Evolutionary conservation across 64 coral and sea anemone genomes (phyloP).

Genomic region (Stichodactyla mertensii): DNA sequence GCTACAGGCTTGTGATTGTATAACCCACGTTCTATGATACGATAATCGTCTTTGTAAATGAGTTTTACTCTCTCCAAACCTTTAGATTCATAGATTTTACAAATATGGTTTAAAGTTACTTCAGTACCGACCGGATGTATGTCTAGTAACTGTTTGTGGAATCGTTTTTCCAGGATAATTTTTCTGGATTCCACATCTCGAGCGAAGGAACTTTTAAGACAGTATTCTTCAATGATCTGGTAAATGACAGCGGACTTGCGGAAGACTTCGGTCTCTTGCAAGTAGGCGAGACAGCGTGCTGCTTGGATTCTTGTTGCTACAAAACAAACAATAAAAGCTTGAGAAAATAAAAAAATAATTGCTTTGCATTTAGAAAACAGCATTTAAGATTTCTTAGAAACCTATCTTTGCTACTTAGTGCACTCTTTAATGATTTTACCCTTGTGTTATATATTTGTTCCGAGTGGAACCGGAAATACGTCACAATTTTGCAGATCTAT

Average conservation of each 20-base stretch:
- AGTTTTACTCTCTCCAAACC: neutral
- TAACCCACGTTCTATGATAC: neutral
- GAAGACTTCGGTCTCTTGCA: neutral
- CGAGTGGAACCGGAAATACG: too few relatives aligned
- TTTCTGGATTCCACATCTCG: neutral
- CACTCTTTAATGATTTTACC: too few relatives aligned
- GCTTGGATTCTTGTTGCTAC: neutral
- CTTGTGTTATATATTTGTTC: too few relatives aligned
- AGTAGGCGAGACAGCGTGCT: neutral
- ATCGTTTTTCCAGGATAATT: neutral
- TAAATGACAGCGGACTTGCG: neutral
- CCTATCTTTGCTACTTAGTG: too few relatives aligned
- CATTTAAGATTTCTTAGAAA: too few relatives aligned
- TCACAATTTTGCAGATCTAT: neutral
- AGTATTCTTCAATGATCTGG: neutral
- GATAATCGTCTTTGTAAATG: constrained; percentile 1
- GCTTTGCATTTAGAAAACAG: neutral
- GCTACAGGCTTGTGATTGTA: neutral
- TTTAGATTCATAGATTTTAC: neutral
- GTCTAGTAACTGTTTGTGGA: neutral
- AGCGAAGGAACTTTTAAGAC: neutral
- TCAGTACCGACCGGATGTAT: neutral
- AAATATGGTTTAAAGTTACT: neutral
- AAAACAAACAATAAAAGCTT: neutral
- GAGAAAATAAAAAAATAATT: neutral